These are phyloP conservation scores for Brachylomia viminalis DNA, from an alignment of 2,888 invertebrate genomes.

Conservation along the genomic window DNA sequence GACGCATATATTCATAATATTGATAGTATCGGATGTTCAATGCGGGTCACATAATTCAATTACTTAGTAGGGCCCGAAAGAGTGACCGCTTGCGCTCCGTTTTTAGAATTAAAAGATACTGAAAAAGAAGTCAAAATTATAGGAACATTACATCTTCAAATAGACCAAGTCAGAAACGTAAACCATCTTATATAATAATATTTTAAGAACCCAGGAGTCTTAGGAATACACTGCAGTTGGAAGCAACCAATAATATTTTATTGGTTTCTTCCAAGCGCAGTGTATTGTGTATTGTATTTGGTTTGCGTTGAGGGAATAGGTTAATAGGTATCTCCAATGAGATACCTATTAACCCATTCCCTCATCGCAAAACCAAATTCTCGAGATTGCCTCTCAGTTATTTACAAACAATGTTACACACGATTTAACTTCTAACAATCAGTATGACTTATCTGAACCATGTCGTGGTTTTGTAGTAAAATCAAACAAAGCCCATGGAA, in stretches of 20 bases:
- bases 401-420: constrained; percentile 69
- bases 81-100: neutral
- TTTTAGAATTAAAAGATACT: neutral
- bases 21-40: constrained; percentile 7
- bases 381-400: constrained; percentile 39
- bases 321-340: too few relatives aligned
- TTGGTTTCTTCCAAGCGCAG: too few relatives aligned
- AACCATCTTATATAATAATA: neutral
- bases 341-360: neutral
- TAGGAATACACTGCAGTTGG: neutral
- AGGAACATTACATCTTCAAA: neutral
- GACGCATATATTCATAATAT: constrained; percentile 12
- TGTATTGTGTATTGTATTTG: too few relatives aligned
- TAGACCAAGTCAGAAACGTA: neutral
- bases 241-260: neutral
- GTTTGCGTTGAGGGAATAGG: too few relatives aligned
- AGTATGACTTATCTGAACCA: constrained; percentile 51
- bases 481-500: constrained; percentile 16
- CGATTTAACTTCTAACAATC: constrained; percentile 69
- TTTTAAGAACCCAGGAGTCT: neutral
- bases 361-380: constrained; percentile 12
- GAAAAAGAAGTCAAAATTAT: neutral
- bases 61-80: neutral
- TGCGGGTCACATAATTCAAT: constrained; percentile 9
- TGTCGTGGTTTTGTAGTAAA: constrained; percentile 41